A percentile compares a stretch with the other conserved stretches of the same genome.
phyloP scores from a whole-genome alignment of 2,888 invertebrate species.

The Agrochola macilenta region DNA sequence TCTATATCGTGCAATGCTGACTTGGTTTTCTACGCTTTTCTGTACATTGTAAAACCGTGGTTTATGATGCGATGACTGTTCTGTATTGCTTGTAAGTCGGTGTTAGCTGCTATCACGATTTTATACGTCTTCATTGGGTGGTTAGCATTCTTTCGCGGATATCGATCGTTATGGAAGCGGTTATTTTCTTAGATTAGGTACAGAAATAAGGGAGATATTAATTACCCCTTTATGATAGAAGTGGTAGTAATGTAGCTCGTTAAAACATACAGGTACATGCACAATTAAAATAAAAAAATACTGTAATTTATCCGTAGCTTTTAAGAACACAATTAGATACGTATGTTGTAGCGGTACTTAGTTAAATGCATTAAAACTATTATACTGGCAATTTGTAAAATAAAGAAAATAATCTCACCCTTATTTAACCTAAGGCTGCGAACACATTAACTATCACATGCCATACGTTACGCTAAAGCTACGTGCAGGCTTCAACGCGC shows the following conservation, averaged over 20 bases:
- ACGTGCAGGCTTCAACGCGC: constrained; percentile 30
- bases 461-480: constrained; percentile 2
- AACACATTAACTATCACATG: constrained; percentile 1
- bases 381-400: no score
- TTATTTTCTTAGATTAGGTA: not conserved
- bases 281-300: no score
- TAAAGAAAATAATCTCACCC: no score
- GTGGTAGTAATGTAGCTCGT: no score
- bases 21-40: constrained; percentile 25
- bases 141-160: constrained; percentile 65
- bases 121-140: constrained; percentile 77
- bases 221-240: no score
- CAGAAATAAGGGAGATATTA: not conserved
- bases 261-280: no score
- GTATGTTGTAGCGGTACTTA: no score
- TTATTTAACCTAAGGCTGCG: not conserved
- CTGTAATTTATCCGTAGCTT: no score
- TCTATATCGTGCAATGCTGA: not conserved
- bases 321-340: no score
- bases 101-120: constrained; percentile 75
- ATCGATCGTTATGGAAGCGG: constrained; percentile 40
- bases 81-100: constrained; percentile 79
- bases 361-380: no score
- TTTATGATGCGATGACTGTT: constrained; percentile 84
- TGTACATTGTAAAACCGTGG: constrained; percentile 62